Evolutionary conservation across 1,140 invertebrate genomes (phyloP), one percentile per base, ranked within the genome.

Genomic region (Apis cerana): DNA sequence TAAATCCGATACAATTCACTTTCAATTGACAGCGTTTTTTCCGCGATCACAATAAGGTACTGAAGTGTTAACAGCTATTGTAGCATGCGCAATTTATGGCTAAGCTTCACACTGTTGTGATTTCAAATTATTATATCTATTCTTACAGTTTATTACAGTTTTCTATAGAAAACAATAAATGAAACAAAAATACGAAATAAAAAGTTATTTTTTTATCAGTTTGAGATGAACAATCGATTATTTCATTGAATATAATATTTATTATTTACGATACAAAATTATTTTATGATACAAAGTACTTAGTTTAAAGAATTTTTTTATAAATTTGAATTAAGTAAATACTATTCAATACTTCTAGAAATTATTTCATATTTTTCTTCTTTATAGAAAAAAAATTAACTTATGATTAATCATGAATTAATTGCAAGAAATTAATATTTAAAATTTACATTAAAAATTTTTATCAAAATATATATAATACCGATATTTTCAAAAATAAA

Each of bases 61-160:
- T 50, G 70, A 52, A 77, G 75, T 67, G 84, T 84, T 88, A 88
- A 89, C 84, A 85, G 65, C 59, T 75, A 88, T 88, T 88, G 87
- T 85, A 77, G 67, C 52, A 76, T 71, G 77, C 64, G 83, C 84
- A 88, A 88, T 88, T 89, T 86, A 75, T 76, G 82, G 61, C 70
- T 84, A 88, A 88, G 59, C 78, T 70, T 54, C 69, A 52, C 54
- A 33, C 59, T 43, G 59, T 43, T 65, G 76, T 43, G 52, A 70
- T 78, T 79, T 61, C 77, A 72, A 88, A 62, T 88, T 85, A 88
- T 88, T 88, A 88, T 83, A 68, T 80, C 78, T 85, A 80, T 75
- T 33, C 33, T 33, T 33, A 27, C 27, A 64, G 75, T 88, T 88
- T 80, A 83, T 88, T 85, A 79, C 83, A 68, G 17, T 75, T 85